Evolutionary conservation across 2,888 invertebrate species (phyloP).

Genomic region (Coelopa pilipes): DNA sequence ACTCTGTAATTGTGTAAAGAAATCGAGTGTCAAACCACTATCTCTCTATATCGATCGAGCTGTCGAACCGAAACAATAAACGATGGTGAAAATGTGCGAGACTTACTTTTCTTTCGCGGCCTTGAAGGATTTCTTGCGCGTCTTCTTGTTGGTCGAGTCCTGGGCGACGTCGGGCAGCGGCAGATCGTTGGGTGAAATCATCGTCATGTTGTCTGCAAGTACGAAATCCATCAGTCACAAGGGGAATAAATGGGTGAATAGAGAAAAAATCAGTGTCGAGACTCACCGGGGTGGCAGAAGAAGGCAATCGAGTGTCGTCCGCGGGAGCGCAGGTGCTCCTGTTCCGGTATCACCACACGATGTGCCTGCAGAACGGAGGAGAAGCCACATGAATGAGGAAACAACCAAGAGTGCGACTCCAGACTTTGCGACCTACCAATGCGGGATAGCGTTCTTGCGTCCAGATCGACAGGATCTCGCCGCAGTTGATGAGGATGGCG

Average conservation of each 20-base stretch:
- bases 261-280: too few relatives aligned
- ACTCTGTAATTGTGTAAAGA: conserved; percentile 68
- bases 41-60: too few relatives aligned
- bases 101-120: conserved; percentile 66
- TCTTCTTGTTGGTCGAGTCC: conserved; percentile 59
- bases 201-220: conserved; percentile 62
- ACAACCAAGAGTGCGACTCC: too few relatives aligned
- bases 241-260: background rate
- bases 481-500: conserved; percentile 80
- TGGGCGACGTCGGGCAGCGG: conserved; percentile 57
- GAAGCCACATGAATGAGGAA: too few relatives aligned
- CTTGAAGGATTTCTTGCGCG: conserved; percentile 66
- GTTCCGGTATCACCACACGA: conserved; percentile 78
- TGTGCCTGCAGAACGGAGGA: conserved; percentile 73
- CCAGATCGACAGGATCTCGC: conserved; percentile 80
- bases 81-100: conserved; percentile 55
- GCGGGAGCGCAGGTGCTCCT: conserved; percentile 72
- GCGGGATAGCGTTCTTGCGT: conserved; percentile 77
- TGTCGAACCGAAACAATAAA: conserved; percentile 21
- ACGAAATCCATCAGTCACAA: background rate
- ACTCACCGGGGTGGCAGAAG: conserved; percentile 78
- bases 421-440: conserved; percentile 70
- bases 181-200: conserved; percentile 66
- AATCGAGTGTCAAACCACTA: too few relatives aligned
- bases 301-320: conserved; percentile 81